Evolutionary conservation across 2,113 vertebrate genomes (phyloP).

Genomic region (Carassius carassius): DNA sequence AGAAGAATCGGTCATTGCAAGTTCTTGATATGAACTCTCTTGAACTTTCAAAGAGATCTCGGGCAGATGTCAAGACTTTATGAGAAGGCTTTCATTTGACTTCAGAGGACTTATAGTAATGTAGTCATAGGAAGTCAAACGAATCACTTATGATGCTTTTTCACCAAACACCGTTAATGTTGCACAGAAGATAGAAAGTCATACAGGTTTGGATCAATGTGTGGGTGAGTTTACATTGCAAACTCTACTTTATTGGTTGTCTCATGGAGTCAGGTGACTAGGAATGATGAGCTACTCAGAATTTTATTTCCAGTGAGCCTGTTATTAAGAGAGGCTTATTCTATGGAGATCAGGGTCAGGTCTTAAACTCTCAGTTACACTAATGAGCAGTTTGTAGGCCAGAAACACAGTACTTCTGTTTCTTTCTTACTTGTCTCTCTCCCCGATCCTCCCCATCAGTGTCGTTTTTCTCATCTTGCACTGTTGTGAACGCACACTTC

Average conservation of each 20-base stretch:
- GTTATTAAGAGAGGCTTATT: slow-evolving; percentile 43
- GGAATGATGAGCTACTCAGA: slow-evolving; percentile 29
- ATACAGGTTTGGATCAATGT: neutral
- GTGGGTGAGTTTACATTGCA: neutral
- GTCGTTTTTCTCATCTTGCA: slow-evolving; percentile 38
- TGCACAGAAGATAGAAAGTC: neutral
- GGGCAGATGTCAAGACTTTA: neutral
- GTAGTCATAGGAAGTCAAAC: neutral
- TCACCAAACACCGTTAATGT: neutral
- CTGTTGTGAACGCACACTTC: slow-evolving; percentile 1
- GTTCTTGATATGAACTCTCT: neutral
- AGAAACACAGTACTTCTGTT: slow-evolving; percentile 48
- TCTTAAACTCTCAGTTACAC: slow-evolving; percentile 35
- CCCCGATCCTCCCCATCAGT: slow-evolving; percentile 48
- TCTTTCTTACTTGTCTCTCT: slow-evolving; percentile 29
- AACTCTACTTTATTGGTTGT: slow-evolving; percentile 15
- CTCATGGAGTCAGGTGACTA: neutral
- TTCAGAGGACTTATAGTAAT: neutral
- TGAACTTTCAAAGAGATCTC: neutral
- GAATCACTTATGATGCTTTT: neutral
- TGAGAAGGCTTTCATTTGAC: neutral
- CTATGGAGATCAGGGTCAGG: slow-evolving; percentile 10
- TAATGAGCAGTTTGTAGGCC: slow-evolving; percentile 29
- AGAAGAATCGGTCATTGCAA: neutral
- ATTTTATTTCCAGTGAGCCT: slow-evolving; percentile 35